phyloP scores from a whole-genome alignment of 2,888 invertebrate genomes.

The Lasioglossum pauxillum region DNA sequence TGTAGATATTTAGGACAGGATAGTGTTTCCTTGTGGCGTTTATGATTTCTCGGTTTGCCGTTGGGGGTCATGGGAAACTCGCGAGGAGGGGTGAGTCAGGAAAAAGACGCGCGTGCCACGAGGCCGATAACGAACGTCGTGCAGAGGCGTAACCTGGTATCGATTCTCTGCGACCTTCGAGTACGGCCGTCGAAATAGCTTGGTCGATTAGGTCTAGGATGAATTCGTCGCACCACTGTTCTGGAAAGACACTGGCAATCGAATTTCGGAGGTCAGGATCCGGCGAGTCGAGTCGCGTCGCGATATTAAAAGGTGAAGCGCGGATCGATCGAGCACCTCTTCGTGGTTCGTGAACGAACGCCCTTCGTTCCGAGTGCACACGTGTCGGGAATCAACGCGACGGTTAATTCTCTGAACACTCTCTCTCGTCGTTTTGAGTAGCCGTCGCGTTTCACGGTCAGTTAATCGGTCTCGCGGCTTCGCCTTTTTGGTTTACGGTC shows the following conservation, averaged over 20 bases:
- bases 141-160: conserved; percentile 14
- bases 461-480: conserved; percentile 27
- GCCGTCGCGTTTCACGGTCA: conserved; percentile 37
- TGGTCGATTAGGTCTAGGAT: conserved; percentile 7
- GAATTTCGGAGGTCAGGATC: background rate
- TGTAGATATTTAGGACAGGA: background rate
- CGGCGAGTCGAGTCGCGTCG: background rate
- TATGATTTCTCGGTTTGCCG: background rate
- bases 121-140: background rate
- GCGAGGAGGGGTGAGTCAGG: background rate
- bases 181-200: conserved; percentile 10
- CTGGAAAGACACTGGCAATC: background rate
- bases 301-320: background rate
- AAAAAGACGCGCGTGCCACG: conserved; percentile 3
- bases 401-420: conserved; percentile 22
- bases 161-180: conserved; percentile 24
- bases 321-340: background rate
- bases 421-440: conserved; percentile 19
- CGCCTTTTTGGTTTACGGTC: conserved; percentile 3
- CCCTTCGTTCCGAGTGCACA: background rate
- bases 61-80: background rate
- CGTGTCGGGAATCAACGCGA: background rate
- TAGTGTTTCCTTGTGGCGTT: background rate
- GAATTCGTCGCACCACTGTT: background rate
- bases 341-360: background rate